Percentiles rank a stretch among this genome's conserved stretches.
Evolutionary conservation across 2,888 invertebrate genomes (phyloP).

Genomic region (Parnassius mnemosyne): DNA sequence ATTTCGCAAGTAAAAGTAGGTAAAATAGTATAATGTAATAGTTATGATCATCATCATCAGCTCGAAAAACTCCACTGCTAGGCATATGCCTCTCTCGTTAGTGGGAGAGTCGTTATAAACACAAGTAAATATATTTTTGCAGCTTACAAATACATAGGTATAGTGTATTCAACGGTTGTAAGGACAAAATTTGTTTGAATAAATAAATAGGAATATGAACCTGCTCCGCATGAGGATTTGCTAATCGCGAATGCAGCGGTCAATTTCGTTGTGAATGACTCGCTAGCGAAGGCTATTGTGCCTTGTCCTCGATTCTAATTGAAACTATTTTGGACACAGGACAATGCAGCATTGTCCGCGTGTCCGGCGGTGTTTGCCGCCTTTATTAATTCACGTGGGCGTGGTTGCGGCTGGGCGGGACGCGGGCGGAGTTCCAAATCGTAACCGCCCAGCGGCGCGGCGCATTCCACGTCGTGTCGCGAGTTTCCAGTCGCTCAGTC

Average conservation of each 20-base stretch:
- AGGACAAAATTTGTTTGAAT: not conserved
- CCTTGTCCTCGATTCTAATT: conserved; percentile 74
- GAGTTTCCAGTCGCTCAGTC: conserved; percentile 53
- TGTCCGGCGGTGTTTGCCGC: conserved; percentile 77
- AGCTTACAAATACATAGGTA: too few relatives aligned
- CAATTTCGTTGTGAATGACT: conserved; percentile 71
- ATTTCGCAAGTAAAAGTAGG: too few relatives aligned
- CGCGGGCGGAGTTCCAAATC: conserved; percentile 47
- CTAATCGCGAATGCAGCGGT: conserved; percentile 57
- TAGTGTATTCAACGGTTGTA: too few relatives aligned
- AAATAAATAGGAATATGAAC: conserved; percentile 3
- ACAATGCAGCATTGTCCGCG: conserved; percentile 79
- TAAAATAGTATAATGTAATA: too few relatives aligned
- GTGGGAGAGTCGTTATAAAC: too few relatives aligned
- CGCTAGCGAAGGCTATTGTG: conserved; percentile 68
- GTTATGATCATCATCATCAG: too few relatives aligned
- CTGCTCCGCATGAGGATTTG: conserved; percentile 23
- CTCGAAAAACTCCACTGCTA: too few relatives aligned
- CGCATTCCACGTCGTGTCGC: conserved; percentile 39
- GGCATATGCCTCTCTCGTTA: too few relatives aligned
- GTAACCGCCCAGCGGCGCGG: conserved; percentile 54
- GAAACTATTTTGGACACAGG: conserved; percentile 79
- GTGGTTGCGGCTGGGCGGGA: conserved; percentile 62
- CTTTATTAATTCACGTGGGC: conserved; percentile 79
- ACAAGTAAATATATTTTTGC: too few relatives aligned